These are phyloP conservation scores for Oscheius sp. DNA, from an alignment of 1,140 invertebrate species.

Conservation along the genomic window DNA sequence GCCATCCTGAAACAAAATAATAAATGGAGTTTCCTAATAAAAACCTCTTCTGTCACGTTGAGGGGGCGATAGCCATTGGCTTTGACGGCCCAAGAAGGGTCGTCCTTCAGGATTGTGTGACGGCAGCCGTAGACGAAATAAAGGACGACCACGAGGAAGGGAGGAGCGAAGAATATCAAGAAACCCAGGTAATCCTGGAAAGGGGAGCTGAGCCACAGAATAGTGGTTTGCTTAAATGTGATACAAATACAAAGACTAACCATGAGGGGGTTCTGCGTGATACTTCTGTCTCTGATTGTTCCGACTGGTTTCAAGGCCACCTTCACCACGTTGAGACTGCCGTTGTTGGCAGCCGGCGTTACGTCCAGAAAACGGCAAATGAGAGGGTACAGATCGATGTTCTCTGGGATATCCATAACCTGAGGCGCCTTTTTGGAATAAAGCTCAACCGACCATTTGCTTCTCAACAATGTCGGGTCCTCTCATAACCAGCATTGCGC, in stretches of 20 bases:
- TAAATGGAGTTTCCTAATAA: no score
- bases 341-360: conserved; percentile 25
- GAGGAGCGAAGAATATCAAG: conserved; percentile 19
- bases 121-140: conserved; percentile 24
- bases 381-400: conserved; percentile 30
- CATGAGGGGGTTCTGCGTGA: neutral
- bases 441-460: neutral
- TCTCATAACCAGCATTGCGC: conserved; percentile 25
- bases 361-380: conserved; percentile 23
- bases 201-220: neutral
- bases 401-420: conserved; percentile 29
- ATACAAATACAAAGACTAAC: neutral
- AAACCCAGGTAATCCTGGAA: conserved; percentile 24
- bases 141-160: conserved; percentile 13
- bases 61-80: neutral
- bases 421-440: neutral
- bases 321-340: neutral
- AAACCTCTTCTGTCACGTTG: neutral
- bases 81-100: conserved; percentile 4
- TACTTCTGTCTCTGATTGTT: neutral
- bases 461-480: conserved; percentile 18
- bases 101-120: conserved; percentile 15
- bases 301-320: neutral
- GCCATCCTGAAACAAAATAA: no score
- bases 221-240: neutral